phyloP scores from a whole-genome alignment of 92 coral and sea anemone species.

The Chrysogorgia sp. region DNA sequence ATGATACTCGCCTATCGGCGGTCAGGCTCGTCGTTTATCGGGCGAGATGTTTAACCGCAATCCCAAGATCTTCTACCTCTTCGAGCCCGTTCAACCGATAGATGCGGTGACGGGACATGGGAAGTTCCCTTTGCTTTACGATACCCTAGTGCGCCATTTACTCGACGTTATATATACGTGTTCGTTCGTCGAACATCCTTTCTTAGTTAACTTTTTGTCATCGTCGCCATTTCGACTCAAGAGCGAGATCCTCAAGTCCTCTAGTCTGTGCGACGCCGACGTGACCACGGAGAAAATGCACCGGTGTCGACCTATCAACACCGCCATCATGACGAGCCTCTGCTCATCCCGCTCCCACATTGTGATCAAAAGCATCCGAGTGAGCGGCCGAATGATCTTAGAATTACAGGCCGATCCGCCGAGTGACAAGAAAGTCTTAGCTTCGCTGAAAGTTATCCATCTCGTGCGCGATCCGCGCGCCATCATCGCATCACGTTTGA shows the following conservation, averaged over 20 bases:
- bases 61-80: slow-evolving; percentile 16
- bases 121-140: slow-evolving; percentile 24
- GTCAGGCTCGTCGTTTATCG: slow-evolving; percentile 27
- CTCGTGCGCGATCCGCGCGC: slow-evolving; percentile 81
- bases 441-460: slow-evolving; percentile 21
- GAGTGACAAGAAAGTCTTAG: not conserved
- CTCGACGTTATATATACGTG: slow-evolving; percentile 63
- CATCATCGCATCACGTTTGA: slow-evolving; percentile 68
- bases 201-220: slow-evolving; percentile 56
- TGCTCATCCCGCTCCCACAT: slow-evolving; percentile 61
- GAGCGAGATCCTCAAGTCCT: not conserved
- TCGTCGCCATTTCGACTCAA: slow-evolving; percentile 56
- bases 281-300: slow-evolving; percentile 3
- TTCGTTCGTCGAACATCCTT: slow-evolving; percentile 64
- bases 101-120: slow-evolving; percentile 20
- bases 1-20: slow-evolving; percentile 37
- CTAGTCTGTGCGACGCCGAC: not conserved
- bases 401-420: not conserved
- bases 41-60: slow-evolving; percentile 41
- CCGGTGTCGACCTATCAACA: slow-evolving; percentile 48
- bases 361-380: slow-evolving; percentile 66
- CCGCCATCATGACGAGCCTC: slow-evolving; percentile 49
- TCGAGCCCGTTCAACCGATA: slow-evolving; percentile 22
- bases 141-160: slow-evolving; percentile 50
- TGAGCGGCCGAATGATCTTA: slow-evolving; percentile 43